These are phyloP conservation scores for Griposia aprilina DNA, from an alignment of 2,888 invertebrate species.

Conservation along the genomic window DNA sequence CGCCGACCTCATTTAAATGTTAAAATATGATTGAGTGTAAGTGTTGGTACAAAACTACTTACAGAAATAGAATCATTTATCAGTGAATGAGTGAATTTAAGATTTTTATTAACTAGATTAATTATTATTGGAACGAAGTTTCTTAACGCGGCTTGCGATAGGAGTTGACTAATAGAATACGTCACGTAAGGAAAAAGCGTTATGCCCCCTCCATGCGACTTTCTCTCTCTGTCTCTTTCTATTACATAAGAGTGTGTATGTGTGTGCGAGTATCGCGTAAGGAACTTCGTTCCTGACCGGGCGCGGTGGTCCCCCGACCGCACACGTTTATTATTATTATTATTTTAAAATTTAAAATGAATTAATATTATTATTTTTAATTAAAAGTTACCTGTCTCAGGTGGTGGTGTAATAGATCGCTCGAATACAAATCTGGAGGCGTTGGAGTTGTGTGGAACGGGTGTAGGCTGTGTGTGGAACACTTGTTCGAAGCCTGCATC, in stretches of 20 bases:
- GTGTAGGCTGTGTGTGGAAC: slow-evolving; percentile 91
- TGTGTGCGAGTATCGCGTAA: background rate
- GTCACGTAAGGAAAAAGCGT: background rate
- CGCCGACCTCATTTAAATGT: too few relatives aligned
- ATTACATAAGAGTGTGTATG: background rate
- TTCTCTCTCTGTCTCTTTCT: background rate
- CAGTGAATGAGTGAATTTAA: background rate
- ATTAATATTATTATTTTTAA: background rate
- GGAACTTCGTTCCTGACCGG: background rate
- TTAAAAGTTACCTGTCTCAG: slow-evolving; percentile 76
- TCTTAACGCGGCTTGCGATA: background rate
- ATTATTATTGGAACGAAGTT: background rate
- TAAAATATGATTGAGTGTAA: too few relatives aligned
- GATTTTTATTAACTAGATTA: background rate
- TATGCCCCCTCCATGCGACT: background rate
- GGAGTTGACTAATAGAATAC: background rate
- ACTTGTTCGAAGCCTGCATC: slow-evolving; percentile 95
- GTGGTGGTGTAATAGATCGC: slow-evolving; percentile 83
- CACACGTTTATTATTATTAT: background rate
- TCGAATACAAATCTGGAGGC: slow-evolving; percentile 84
- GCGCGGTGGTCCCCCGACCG: background rate
- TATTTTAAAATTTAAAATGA: background rate
- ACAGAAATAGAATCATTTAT: background rate
- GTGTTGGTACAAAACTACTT: too few relatives aligned
- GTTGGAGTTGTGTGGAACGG: slow-evolving; percentile 71